These are phyloP conservation scores for Hafferia zeledoni DNA, from an alignment of 2,797 vertebrate species.

Conservation along the genomic window DNA sequence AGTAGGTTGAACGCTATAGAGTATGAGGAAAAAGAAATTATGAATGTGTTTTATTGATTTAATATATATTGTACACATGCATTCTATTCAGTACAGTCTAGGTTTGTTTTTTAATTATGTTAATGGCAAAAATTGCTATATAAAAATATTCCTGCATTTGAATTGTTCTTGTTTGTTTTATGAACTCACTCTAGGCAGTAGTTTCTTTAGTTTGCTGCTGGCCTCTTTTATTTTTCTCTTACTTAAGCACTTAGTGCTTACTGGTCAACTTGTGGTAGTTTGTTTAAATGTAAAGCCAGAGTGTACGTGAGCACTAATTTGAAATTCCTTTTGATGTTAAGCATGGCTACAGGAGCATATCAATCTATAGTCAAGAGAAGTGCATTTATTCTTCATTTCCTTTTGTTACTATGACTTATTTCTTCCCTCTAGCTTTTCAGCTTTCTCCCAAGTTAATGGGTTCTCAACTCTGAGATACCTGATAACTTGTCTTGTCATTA, in stretches of 20 bases:
- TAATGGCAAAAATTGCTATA: not conserved
- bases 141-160: not conserved
- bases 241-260: not conserved
- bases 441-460: constrained; percentile 78
- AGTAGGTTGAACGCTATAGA: not conserved
- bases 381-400: constrained; percentile 11
- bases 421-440: constrained; percentile 82
- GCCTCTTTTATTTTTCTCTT: not conserved
- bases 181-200: not conserved
- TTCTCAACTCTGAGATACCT: constrained; percentile 76
- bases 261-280: not conserved
- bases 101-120: not conserved
- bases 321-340: constrained; percentile 29
- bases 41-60: not conserved
- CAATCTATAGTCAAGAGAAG: constrained; percentile 27
- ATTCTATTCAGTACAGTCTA: not conserved
- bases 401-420: constrained; percentile 74
- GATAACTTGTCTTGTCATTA: constrained; percentile 86
- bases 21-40: not conserved
- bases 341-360: constrained; percentile 23
- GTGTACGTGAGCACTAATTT: not conserved
- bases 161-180: not conserved
- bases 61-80: not conserved
- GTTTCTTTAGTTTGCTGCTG: not conserved
- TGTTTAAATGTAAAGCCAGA: not conserved